Conservation (phyloP, 2,113 vertebrate genomes). For the Okapia johnstoni region DNA sequence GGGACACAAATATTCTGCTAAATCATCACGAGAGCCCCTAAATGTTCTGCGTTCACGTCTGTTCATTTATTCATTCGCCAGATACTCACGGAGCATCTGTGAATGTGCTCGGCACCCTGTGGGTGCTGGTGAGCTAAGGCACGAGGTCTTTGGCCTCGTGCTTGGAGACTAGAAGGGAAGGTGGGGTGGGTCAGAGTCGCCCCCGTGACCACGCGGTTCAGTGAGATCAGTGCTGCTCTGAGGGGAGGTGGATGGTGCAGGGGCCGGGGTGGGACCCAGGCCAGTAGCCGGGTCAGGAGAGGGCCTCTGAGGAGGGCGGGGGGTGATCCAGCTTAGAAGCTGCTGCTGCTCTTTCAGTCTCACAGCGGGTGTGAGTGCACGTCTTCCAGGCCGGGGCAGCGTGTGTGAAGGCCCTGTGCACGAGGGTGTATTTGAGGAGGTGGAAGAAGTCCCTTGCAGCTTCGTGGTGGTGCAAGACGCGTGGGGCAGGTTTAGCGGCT, state of each 20-base stretch:
- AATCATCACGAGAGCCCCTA: fast-evolving
- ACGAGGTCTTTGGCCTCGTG: neutral
- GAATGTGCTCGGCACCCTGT: too few relatives aligned
- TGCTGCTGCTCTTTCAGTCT: neutral
- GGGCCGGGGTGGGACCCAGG: fast-evolving
- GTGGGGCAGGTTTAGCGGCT: fast-evolving
- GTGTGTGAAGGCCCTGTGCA: neutral
- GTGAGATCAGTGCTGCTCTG: neutral
- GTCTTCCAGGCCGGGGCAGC: fast-evolving
- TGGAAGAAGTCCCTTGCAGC: neutral
- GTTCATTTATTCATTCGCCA: neutral
- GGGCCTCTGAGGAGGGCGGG: neutral
- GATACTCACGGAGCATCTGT: neutral
- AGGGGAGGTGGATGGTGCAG: neutral
- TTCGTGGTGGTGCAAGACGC: fast-evolving
- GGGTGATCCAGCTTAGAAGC: too few relatives aligned
- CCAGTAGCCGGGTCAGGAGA: neutral
- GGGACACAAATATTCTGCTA: neutral
- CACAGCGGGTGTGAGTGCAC: neutral
- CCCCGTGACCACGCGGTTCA: fast-evolving
- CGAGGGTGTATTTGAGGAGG: neutral
- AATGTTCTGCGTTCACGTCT: neutral
- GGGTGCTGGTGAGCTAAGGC: neutral
- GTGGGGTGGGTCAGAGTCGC: neutral
- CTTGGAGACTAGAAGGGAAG: neutral